A percentile compares a stretch with the other conserved stretches of the same genome.
Evolutionary conservation across 2,797 vertebrate genomes (phyloP).

Genomic region (Tapirus indicus): DNA sequence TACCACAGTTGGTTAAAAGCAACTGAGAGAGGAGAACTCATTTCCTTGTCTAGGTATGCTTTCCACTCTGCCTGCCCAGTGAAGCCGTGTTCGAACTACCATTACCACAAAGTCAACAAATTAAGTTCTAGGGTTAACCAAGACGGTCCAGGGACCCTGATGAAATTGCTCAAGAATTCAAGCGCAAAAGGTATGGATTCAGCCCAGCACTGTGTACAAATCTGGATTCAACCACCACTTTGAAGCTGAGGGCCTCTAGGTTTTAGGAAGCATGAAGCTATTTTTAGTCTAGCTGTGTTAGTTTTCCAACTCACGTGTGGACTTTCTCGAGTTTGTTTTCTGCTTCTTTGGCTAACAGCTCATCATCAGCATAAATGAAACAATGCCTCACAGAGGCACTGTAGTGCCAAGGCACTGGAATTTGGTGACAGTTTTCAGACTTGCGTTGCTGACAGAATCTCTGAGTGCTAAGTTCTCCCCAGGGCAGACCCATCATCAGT

Average conservation of each 20-base stretch:
- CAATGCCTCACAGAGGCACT: neutral
- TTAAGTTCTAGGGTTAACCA: neutral
- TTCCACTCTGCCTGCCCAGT: neutral
- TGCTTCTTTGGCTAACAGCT: neutral
- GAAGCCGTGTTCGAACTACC: neutral
- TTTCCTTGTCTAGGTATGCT: neutral
- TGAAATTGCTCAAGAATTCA: neutral
- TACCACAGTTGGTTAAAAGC: neutral
- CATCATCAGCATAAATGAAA: neutral
- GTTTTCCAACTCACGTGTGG: neutral
- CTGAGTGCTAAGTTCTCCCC: neutral
- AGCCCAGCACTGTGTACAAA: neutral
- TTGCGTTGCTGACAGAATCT: neutral
- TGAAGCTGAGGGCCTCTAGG: neutral
- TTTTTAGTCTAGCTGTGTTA: neutral
- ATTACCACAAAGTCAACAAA: neutral
- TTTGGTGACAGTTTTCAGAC: slow-evolving; percentile 41
- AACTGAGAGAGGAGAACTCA: neutral
- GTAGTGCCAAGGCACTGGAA: neutral
- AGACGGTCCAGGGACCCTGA: neutral
- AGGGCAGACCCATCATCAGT: neutral
- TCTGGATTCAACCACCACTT: neutral
- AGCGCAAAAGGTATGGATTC: neutral
- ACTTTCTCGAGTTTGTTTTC: neutral
- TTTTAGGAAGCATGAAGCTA: neutral